Conservation (phyloP, 2,797 vertebrate species). For the Clarias laeviceps region DNA sequence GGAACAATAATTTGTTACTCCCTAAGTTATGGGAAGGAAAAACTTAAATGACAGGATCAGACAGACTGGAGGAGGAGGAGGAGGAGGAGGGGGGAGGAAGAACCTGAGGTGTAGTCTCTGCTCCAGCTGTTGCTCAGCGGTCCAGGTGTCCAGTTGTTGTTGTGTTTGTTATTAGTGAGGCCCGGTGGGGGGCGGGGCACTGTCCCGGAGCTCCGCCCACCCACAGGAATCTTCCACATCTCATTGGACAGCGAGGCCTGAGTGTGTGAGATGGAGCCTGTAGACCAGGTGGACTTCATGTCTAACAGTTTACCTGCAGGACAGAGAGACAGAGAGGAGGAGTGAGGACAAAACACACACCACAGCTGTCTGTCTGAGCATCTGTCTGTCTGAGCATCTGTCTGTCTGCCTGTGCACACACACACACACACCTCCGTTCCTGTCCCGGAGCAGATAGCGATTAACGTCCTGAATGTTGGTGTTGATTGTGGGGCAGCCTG, state of each 20-base stretch:
- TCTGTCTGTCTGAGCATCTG: neutral
- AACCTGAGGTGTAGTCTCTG: slow-evolving; percentile 84
- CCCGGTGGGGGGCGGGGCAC: slow-evolving; percentile 83
- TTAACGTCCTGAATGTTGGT: slow-evolving; percentile 98
- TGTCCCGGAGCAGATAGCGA: slow-evolving; percentile 91
- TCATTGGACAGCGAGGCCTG: slow-evolving; percentile 84
- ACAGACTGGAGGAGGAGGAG: neutral
- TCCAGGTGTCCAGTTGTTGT: slow-evolving; percentile 82
- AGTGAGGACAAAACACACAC: neutral
- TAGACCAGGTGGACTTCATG: slow-evolving; percentile 78
- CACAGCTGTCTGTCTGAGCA: neutral
- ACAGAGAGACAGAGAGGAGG: neutral
- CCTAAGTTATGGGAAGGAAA: neutral
- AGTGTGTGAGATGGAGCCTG: slow-evolving; percentile 80
- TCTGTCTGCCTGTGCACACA: too few species aligned
- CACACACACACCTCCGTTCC: slow-evolving; percentile 86
- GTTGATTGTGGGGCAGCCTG: slow-evolving; percentile 94
- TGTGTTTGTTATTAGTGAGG: slow-evolving; percentile 83
- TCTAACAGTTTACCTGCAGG: slow-evolving; percentile 61
- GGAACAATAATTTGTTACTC: neutral
- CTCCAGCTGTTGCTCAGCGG: slow-evolving; percentile 78
- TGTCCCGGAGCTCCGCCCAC: slow-evolving; percentile 80
- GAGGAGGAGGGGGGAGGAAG: neutral
- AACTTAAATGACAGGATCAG: neutral
- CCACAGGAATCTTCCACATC: slow-evolving; percentile 79